Conservation (phyloP, 2,888 invertebrate species). For the Zygaena filipendulae region DNA sequence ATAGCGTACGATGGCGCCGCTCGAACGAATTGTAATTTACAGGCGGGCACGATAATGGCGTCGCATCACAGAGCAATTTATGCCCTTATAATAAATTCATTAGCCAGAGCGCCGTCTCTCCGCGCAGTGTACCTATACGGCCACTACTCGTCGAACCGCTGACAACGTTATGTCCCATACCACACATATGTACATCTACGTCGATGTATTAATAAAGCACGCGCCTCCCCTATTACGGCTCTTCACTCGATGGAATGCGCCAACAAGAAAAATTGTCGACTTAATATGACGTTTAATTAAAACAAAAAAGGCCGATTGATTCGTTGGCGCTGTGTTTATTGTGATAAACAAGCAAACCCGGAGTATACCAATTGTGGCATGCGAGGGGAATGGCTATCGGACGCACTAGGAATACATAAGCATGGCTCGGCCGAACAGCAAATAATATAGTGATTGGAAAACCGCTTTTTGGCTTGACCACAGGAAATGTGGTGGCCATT, state of each 20-base stretch:
- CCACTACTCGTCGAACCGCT: constrained; percentile 18
- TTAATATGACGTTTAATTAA: no score
- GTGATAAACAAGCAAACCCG: no score
- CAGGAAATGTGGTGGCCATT: constrained; percentile 61
- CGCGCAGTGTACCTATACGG: constrained; percentile 23
- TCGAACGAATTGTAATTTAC: constrained; percentile 61
- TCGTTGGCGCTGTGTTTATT: no score
- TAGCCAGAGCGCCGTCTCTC: constrained; percentile 28
- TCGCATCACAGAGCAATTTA: constrained; percentile 62
- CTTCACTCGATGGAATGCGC: constrained; percentile 8
- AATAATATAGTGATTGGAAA: constrained; percentile 45
- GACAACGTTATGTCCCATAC: constrained; percentile 23
- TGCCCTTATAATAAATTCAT: constrained; percentile 68
- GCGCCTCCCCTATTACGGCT: constrained; percentile 9
- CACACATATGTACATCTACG: constrained; percentile 4
- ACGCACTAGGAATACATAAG: constrained; percentile 41
- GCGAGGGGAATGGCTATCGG: no score
- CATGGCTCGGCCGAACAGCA: constrained; percentile 23
- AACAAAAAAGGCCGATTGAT: no score
- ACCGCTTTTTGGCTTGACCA: constrained; percentile 62
- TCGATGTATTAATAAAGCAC: constrained; percentile 22
- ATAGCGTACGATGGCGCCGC: constrained; percentile 32
- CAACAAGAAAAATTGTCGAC: no score
- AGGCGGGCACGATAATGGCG: constrained; percentile 52
- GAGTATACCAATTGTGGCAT: no score